Evolutionary conservation across 2,797 vertebrate genomes (phyloP).

Genomic region (Trachurus trachurus): DNA sequence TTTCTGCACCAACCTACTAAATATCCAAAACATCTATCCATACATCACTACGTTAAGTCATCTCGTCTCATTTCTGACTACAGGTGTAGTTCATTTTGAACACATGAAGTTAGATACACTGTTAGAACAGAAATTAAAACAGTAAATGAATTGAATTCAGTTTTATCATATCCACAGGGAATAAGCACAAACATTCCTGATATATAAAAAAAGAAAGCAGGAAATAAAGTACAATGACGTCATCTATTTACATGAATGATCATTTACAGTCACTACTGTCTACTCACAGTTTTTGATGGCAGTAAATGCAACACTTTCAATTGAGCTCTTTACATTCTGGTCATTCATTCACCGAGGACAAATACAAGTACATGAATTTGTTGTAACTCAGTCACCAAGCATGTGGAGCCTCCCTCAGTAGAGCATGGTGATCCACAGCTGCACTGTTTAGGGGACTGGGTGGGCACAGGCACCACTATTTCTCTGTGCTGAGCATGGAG

Average conservation of each 20-base stretch:
- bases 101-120: constrained; percentile 18
- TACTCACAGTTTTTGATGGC: constrained; percentile 78
- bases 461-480: constrained; percentile 5
- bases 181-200: constrained; percentile 26
- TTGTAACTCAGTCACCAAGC: constrained; percentile 6
- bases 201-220: constrained; percentile 50
- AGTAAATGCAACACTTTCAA: constrained; percentile 65
- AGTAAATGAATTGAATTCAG: neutral
- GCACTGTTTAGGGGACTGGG: constrained; percentile 13
- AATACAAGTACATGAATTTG: constrained; percentile 25
- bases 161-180: neutral
- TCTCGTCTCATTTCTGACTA: neutral
- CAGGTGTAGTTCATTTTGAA: neutral
- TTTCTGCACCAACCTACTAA: constrained; percentile 12
- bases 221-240: constrained; percentile 53
- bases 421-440: constrained; percentile 26
- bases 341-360: constrained; percentile 50
- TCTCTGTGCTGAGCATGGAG: constrained; percentile 21
- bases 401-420: neutral
- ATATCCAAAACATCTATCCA: neutral
- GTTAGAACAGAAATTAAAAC: neutral
- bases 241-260: constrained; percentile 64
- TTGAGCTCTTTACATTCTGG: constrained; percentile 58
- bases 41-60: neutral
- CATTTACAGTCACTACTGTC: constrained; percentile 67